Evolutionary conservation across 2,113 vertebrate genomes (phyloP).

Genomic region (Amazona vittata): DNA sequence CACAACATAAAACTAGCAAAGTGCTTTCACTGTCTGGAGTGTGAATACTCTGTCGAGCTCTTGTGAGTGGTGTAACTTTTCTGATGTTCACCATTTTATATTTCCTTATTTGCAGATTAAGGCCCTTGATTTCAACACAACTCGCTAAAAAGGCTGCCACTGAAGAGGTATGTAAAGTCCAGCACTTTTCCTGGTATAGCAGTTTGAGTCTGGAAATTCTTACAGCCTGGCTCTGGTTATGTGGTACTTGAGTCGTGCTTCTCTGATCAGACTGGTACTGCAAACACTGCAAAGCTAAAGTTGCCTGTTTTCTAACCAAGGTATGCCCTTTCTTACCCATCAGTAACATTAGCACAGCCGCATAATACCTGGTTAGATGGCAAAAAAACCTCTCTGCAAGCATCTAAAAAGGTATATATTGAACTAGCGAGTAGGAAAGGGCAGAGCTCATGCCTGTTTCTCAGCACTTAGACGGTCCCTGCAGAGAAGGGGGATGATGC

Average conservation of each 20-base stretch:
- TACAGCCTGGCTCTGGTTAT: background rate
- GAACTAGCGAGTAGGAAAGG: background rate
- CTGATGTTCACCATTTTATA: background rate
- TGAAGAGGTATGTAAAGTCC: conserved; percentile 78
- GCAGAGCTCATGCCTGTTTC: background rate
- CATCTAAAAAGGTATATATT: background rate
- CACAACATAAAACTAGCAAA: background rate
- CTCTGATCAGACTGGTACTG: background rate
- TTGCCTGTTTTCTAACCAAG: background rate
- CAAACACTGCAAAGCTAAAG: background rate
- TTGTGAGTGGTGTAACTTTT: background rate
- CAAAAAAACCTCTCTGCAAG: background rate
- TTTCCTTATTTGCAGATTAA: conserved; percentile 77
- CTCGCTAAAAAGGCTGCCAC: conserved; percentile 82
- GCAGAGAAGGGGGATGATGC: background rate
- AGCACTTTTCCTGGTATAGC: background rate
- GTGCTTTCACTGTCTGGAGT: background rate
- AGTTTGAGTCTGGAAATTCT: background rate
- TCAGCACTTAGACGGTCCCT: background rate
- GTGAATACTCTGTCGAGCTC: background rate
- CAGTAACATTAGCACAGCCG: background rate
- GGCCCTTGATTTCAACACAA: conserved; percentile 83
- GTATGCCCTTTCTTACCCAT: background rate
- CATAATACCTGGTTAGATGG: background rate
- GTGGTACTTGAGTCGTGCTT: background rate